Percentiles rank a stretch among this genome's conserved stretches.
Conservation (phyloP, 2,888 invertebrate genomes). For the Operophtera brumata region DNA sequence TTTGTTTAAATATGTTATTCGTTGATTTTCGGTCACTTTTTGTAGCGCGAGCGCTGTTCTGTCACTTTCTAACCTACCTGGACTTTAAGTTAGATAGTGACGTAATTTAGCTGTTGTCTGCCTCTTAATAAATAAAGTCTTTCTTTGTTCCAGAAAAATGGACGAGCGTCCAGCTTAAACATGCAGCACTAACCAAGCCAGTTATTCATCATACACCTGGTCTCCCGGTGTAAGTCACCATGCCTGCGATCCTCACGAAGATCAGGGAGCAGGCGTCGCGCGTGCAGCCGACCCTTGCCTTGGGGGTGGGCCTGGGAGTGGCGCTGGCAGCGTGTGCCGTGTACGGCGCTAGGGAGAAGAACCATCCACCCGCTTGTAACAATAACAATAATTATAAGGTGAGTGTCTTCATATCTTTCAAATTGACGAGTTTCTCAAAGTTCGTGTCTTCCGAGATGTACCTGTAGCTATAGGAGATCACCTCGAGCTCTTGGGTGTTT, state of each 20-base stretch:
- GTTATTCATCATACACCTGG: slow-evolving; percentile 7
- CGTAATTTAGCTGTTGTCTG: too few species aligned
- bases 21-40: too few species aligned
- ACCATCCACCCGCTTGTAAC: slow-evolving; percentile 58
- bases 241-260: slow-evolving; percentile 76
- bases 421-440: not conserved
- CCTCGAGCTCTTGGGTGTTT: too few species aligned
- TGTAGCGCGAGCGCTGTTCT: too few species aligned
- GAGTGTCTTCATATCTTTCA: slow-evolving; percentile 4
- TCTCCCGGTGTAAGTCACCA: slow-evolving; percentile 40
- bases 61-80: too few species aligned
- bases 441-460: too few species aligned
- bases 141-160: slow-evolving; percentile 27
- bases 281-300: slow-evolving; percentile 66
- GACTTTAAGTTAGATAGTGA: too few species aligned
- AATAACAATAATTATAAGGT: slow-evolving; percentile 78
- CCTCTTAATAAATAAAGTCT: not conserved
- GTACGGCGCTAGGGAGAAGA: slow-evolving; percentile 67
- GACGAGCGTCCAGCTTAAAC: slow-evolving; percentile 23
- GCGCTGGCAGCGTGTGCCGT: slow-evolving; percentile 70
- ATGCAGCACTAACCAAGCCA: slow-evolving; percentile 11
- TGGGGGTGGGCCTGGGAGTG: slow-evolving; percentile 73
- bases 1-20: too few species aligned
- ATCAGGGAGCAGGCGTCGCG: slow-evolving; percentile 71
- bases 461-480: too few species aligned